Conservation (phyloP, 2,113 vertebrate species). For the Podiceps cristatus region DNA sequence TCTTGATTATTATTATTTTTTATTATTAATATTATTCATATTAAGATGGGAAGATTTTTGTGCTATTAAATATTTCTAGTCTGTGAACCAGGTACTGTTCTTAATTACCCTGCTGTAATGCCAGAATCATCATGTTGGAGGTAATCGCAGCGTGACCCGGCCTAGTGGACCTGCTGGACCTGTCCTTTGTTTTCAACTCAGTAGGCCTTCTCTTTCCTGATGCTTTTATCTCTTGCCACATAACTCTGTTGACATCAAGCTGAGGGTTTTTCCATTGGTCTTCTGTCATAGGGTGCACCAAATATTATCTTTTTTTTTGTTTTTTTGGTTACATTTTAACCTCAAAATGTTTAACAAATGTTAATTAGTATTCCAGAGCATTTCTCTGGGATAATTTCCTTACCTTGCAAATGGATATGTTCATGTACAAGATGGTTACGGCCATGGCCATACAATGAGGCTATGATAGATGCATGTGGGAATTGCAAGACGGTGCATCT, state of each 20-base stretch:
- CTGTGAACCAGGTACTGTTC: background rate
- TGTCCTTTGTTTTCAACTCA: background rate
- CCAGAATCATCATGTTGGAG: background rate
- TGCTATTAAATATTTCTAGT: background rate
- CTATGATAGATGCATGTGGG: background rate
- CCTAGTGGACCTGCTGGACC: background rate
- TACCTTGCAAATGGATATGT: background rate
- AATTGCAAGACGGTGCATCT: background rate
- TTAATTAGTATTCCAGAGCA: background rate
- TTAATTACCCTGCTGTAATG: background rate
- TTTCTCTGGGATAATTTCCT: background rate
- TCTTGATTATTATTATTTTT: too few relatives aligned
- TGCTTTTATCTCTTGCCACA: background rate
- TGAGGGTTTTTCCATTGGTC: background rate
- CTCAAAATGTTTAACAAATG: background rate
- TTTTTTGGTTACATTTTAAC: background rate
- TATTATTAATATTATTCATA: background rate
- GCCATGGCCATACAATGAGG: background rate
- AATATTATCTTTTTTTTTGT: background rate
- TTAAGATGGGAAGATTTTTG: background rate
- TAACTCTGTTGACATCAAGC: background rate
- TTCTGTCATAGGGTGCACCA: background rate
- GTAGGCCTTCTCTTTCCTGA: background rate
- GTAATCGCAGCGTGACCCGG: background rate
- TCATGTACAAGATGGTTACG: fast-evolving